Conservation (phyloP, 2,888 invertebrate species). For the Epistrophella euchroma region DNA sequence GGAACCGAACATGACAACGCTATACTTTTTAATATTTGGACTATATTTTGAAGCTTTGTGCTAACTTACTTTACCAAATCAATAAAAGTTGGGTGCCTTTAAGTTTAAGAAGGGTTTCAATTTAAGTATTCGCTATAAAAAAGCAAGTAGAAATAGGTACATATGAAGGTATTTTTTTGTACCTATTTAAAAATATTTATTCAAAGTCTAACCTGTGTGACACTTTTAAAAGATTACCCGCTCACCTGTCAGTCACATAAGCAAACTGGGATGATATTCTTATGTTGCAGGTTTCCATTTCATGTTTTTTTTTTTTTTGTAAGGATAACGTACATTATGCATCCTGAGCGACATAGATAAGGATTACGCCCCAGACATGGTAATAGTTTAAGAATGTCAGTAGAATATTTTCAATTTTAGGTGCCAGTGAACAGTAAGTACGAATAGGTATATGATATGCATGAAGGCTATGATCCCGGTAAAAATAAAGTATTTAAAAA, state of each 20-base stretch:
- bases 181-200: conserved; percentile 3
- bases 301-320: conserved; percentile 1
- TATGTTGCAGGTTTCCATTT: neutral
- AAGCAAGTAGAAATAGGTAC: no score
- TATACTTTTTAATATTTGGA: no score
- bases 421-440: conserved; percentile 33
- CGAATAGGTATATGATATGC: neutral
- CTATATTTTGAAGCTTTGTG: no score
- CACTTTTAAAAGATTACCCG: conserved; percentile 46
- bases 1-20: no score
- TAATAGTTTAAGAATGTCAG: conserved; percentile 63
- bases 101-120: no score
- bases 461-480: conserved; percentile 3
- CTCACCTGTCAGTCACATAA: conserved; percentile 51
- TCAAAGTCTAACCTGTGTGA: conserved; percentile 40
- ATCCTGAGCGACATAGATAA: conserved; percentile 51
- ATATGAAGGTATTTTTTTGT: neutral
- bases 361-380: conserved; percentile 54
- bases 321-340: conserved; percentile 19
- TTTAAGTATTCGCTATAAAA: no score
- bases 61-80: no score
- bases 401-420: conserved; percentile 58
- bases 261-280: neutral
- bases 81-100: no score
- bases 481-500: neutral